Base-by-base conservation (phyloP, 2,797 vertebrate species). In the Pachyuromys duprasi region DNA sequence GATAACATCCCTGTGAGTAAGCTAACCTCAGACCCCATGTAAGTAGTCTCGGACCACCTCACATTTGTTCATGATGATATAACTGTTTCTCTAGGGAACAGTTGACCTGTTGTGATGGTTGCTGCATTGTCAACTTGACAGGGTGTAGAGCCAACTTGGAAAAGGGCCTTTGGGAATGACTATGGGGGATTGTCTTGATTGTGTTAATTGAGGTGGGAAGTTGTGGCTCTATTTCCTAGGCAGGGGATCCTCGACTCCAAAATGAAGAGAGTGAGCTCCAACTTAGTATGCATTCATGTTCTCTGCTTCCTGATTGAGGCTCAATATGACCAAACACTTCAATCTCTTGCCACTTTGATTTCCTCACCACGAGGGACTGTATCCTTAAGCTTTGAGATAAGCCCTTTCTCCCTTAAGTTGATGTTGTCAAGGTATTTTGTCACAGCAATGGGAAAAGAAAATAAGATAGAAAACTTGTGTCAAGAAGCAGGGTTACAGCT, bases 1-100 rank as follows among this genome's bases (percentile, higher is more conserved):
- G 63, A 20, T 60, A 18, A 28, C 5, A 28, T 3, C 22, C 78
- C 62, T 11, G 0, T 5, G 26, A 42, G 0, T 0, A 0, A 9
- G 17, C 2, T 26, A 31, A 18, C 18, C 11, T 89, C 12, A 36
- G 65, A 57, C 26, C 28, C 9, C 2, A 5, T 22, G 28, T 36
- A 3, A n/a, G 65, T 36, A 45, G 24, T 4, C 24, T 24, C n/a
- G 24, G 31, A 17, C 70, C 83, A 31, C 67, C 31, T 60, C 65
- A 69, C 14, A 24, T 69, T 24, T 33, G 28, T 31, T 74, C 72
- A 49, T 26, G 45, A 49, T 86, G 33, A 45, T 69, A 15, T 2
- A 8, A 84, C 53, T 94, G 53, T 91, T 89, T 78, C 63, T 60
- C 69, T 75, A 22, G 36, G 22, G 11, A 26, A 36, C n/a, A 60